Evolutionary conservation across 2,797 vertebrate species (phyloP).

Genomic region (Pangasius sanitwongsei): DNA sequence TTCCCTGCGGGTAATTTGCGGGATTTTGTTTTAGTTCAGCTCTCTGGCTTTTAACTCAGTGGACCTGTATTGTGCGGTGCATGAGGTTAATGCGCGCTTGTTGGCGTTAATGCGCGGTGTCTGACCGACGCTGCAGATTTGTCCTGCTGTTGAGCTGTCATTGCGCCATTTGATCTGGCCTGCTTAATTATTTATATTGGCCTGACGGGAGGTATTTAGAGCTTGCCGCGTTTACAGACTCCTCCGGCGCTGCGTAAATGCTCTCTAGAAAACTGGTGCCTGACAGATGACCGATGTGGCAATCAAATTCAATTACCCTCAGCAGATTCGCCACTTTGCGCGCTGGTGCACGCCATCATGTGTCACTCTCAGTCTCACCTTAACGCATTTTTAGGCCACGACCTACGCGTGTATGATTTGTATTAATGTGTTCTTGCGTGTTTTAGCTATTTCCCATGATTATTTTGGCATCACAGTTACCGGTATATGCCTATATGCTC

Average conservation of each 20-base stretch:
- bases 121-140: slow-evolving; percentile 42
- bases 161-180: slow-evolving; percentile 57
- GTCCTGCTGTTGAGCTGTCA: slow-evolving; percentile 57
- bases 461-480: background rate
- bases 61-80: slow-evolving; percentile 10
- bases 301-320: slow-evolving; percentile 86
- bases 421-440: background rate
- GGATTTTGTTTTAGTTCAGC: background rate
- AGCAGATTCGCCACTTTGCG: slow-evolving; percentile 39
- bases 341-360: slow-evolving; percentile 39
- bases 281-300: slow-evolving; percentile 84
- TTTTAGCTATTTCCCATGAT: background rate
- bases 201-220: slow-evolving; percentile 60
- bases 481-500: background rate
- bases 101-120: slow-evolving; percentile 28
- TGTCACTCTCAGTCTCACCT: slow-evolving; percentile 41
- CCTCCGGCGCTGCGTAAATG: slow-evolving; percentile 77
- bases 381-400: slow-evolving; percentile 23
- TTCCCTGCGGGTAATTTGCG: background rate
- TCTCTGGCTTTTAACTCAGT: background rate
- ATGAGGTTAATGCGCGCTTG: slow-evolving; percentile 16
- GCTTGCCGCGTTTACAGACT: slow-evolving; percentile 81
- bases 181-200: slow-evolving; percentile 78
- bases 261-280: slow-evolving; percentile 78
- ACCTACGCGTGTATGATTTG: slow-evolving; percentile 30